phyloP scores from a whole-genome alignment of 2,797 vertebrate genomes.

The Aselliscus stoliczkanus region DNA sequence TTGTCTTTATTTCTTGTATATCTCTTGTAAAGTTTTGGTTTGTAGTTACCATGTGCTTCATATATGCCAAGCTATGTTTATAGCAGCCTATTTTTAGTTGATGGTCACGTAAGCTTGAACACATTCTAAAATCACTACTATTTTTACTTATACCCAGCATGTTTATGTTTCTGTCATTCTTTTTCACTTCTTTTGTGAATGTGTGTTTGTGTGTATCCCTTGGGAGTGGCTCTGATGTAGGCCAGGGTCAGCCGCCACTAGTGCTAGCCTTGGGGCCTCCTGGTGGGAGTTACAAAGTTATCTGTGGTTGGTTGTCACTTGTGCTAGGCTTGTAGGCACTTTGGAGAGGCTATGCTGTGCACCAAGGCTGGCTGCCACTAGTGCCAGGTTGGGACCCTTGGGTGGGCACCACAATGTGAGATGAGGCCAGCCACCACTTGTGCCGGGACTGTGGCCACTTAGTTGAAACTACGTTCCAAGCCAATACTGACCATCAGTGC shows the following conservation, averaged over 20 bases:
- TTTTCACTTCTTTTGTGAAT: background rate
- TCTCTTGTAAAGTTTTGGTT: background rate
- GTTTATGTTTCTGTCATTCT: background rate
- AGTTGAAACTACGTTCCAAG: background rate
- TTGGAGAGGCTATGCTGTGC: background rate
- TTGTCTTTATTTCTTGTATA: background rate
- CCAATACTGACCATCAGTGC: background rate
- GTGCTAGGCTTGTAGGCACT: background rate
- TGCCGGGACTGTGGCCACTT: background rate
- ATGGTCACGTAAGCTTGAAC: background rate
- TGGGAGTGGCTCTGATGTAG: background rate
- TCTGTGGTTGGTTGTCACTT: background rate
- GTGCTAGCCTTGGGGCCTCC: background rate
- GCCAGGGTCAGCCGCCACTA: background rate
- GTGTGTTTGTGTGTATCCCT: too few species aligned
- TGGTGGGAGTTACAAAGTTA: background rate
- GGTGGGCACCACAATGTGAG: background rate
- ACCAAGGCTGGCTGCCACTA: background rate
- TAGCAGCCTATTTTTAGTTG: background rate
- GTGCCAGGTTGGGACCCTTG: background rate
- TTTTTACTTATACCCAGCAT: background rate
- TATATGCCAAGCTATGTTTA: background rate
- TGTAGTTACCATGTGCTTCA: background rate
- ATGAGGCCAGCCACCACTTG: background rate
- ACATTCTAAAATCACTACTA: background rate